These are phyloP conservation scores for Mesorhabditis sp. DNA, from an alignment of 2,888 invertebrate genomes.

Conservation along the genomic window DNA sequence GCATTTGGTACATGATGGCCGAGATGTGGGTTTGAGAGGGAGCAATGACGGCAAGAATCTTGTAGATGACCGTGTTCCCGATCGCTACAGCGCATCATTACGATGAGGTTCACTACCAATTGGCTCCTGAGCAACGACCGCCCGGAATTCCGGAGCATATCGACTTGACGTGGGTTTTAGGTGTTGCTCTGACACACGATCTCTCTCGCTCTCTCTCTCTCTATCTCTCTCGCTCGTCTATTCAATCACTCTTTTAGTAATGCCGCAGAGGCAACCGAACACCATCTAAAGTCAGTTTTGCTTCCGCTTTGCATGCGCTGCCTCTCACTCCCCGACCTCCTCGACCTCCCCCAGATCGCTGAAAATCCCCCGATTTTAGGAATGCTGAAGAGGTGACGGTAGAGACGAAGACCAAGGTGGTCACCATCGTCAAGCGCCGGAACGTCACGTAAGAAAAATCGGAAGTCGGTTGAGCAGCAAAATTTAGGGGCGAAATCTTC, in stretches of 20 bases:
- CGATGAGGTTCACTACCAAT: not conserved
- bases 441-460: not conserved
- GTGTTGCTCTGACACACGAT: too few relatives aligned
- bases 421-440: not conserved
- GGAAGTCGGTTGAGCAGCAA: not conserved
- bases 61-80: not conserved
- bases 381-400: not conserved
- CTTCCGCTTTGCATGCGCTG: too few relatives aligned
- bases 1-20: not conserved
- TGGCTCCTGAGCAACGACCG: not conserved
- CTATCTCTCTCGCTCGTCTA: too few relatives aligned
- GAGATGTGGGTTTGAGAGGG: not conserved
- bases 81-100: not conserved
- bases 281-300: too few relatives aligned
- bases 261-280: too few relatives aligned
- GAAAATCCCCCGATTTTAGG: not conserved
- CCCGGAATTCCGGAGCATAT: constrained; percentile 5
- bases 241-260: too few relatives aligned
- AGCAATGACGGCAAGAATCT: not conserved
- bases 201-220: too few relatives aligned
- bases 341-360: too few relatives aligned
- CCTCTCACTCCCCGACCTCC: too few relatives aligned
- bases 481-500: constrained; percentile 2
- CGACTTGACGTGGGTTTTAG: not conserved
- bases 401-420: not conserved